These are phyloP conservation scores for human DNA, from an alignment of 2,113 vertebrate genomes.

Conservation along the genomic window DNA sequence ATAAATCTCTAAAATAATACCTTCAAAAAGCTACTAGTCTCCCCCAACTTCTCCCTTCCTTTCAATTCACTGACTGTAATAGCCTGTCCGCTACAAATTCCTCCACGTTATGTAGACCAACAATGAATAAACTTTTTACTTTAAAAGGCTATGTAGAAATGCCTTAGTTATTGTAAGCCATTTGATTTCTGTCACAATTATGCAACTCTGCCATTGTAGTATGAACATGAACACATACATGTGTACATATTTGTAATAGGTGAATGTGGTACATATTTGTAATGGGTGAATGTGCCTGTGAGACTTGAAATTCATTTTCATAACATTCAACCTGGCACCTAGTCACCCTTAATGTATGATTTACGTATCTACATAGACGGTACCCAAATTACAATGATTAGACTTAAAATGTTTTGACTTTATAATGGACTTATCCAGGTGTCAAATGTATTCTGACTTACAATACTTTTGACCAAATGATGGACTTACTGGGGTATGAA, in stretches of 20 bases:
- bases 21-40: neutral
- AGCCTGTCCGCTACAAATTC: fast-evolving
- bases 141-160: neutral
- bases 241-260: neutral
- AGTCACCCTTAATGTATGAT: neutral
- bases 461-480: too few relatives aligned
- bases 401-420: neutral
- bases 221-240: neutral
- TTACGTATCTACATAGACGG: neutral
- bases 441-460: too few relatives aligned
- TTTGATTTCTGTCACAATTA: neutral
- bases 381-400: neutral
- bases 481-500: neutral
- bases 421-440: neutral
- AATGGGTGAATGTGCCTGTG: neutral
- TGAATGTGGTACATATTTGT: neutral
- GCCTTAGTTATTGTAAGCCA: neutral
- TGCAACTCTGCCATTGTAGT: neutral
- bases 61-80: neutral
- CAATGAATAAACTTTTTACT: neutral
- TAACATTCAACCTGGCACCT: neutral
- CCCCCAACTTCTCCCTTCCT: neutral
- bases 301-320: neutral
- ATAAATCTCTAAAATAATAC: neutral
- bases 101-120: neutral